Base-by-base conservation (phyloP, 2,797 vertebrate species). In the Thaleichthys pacificus region DNA sequence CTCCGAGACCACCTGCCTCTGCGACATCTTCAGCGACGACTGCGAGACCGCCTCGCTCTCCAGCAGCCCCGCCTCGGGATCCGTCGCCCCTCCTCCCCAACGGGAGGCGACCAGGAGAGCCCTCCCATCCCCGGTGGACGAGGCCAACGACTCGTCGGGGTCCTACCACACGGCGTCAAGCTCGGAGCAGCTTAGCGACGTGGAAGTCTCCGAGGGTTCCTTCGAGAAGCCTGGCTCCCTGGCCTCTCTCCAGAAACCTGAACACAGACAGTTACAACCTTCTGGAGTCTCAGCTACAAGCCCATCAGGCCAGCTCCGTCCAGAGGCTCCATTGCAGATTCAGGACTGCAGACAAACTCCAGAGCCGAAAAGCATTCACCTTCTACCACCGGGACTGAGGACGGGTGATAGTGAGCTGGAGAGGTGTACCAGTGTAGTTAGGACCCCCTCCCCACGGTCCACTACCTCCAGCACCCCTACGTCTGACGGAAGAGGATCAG, bases 1-100 rank as follows among this genome's bases (percentile, higher is more conserved):
- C 80, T 93, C 93, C 1, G 94, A 94, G 86, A 94, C 93, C 22
- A 93, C 92, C 62, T 94, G 92, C 73, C 83, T 95, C 65, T 94
- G 93, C 86, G 94, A 94, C 86, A 95, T 94, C 85, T 95, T 95
- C 70, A 93, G 91, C 75, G 93, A 93, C 82, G 92, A 94, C 68
- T 68, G 87, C 69, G 94, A 94, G 57, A 80, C 88, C 0, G 71
- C 85, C 0, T 87, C 91, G 15, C 80, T 89, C 30, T 88, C 93
- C 14, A 90, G 89, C 82, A 93, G 85, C 79, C 89, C 91, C 2
- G 78, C 89, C 6, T 86, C 78, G 12, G 81, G 74, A 21, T 69
- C 85, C 5, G 80, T 90, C 82, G 72, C 85, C 73, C 82, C 71
- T 77, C 68, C 81, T 1, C 80, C 82, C 35, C 83, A 47, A 68